Evolutionary conservation across 2,888 invertebrate genomes (phyloP), one percentile per base, ranked within the genome.

Genomic region (Cybosia mesomella): DNA sequence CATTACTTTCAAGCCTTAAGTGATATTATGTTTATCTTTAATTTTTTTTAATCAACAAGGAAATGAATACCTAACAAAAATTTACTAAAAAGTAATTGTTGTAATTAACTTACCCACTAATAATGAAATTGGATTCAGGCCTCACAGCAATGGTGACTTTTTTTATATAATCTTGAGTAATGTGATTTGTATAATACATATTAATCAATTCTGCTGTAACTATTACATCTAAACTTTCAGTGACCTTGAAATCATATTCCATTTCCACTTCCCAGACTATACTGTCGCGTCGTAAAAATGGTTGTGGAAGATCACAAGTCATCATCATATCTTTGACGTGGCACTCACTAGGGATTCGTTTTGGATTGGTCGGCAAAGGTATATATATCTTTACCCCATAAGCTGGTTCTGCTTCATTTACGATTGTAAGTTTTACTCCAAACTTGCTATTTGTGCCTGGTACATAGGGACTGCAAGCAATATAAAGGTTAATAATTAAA

Each of bases 381-480:
- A 95, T 75, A 11, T 87, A 82, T 0, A 94, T 85, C 72, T 84
- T 89, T 0, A 91, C 91, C 15, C 90, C 92, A 54, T 91, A 94
- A 0, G 93, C 92, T 15, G 94, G 93, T 76, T 95, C 94, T 61
- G 87, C 90, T 62, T 76, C 83, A 66, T 94, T 93, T 0, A 84
- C 32, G 0, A 94, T 83, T 2, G 79, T 88, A 0, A 95, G 81
- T 67, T 77, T 88, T 7, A 87, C 87, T 4, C 93, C 93, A 0
- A 95, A 78, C 60, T 78, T 85, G 18, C 84, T 75, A 9, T 85
- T 82, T 18, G 84, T 75, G 36, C 94, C 94, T 64, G 94, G 94
- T 68, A 91, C 75, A 58, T 88, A 92, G 4, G 87, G 85, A 22
- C 94, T 94, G 83, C 7, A 71, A 77, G 64, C 24, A 8, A 75